Evolutionary conservation across 2,797 vertebrate genomes (phyloP).

Genomic region (Champsocephalus esox): DNA sequence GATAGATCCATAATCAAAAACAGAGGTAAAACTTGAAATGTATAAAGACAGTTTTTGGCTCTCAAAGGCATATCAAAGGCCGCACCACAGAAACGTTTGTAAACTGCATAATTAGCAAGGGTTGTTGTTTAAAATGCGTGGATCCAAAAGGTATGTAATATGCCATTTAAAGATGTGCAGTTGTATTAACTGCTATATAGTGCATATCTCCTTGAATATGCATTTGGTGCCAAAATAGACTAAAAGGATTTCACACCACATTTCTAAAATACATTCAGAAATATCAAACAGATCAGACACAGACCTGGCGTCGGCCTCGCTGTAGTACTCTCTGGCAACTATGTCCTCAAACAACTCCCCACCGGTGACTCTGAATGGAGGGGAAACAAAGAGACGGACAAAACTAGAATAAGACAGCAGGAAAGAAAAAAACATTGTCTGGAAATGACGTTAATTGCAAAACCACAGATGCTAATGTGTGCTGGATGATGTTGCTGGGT

Average conservation of each 20-base stretch:
- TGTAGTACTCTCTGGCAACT: conserved; percentile 98
- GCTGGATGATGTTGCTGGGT: background rate
- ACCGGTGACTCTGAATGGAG: conserved; percentile 91
- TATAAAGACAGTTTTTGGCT: background rate
- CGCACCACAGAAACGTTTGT: background rate
- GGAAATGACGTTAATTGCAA: background rate
- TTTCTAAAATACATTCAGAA: background rate
- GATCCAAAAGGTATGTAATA: background rate
- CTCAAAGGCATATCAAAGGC: conserved; percentile 45
- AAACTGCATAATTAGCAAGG: background rate
- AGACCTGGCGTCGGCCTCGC: conserved; percentile 98
- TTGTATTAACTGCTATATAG: background rate
- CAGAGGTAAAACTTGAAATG: conserved; percentile 4
- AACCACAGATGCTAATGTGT: conserved; percentile 15
- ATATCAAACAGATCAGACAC: conserved; percentile 53
- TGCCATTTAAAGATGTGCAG: background rate
- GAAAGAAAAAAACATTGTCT: background rate
- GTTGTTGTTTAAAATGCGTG: background rate
- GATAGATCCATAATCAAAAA: conserved; percentile 7
- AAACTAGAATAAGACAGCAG: background rate
- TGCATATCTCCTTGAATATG: conserved; percentile 19
- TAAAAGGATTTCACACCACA: background rate
- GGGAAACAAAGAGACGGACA: background rate
- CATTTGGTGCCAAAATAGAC: conserved; percentile 27
- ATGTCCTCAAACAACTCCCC: conserved; percentile 99